Conservation (phyloP, 2,113 vertebrate species). For the Oxyruncus cristatus region DNA sequence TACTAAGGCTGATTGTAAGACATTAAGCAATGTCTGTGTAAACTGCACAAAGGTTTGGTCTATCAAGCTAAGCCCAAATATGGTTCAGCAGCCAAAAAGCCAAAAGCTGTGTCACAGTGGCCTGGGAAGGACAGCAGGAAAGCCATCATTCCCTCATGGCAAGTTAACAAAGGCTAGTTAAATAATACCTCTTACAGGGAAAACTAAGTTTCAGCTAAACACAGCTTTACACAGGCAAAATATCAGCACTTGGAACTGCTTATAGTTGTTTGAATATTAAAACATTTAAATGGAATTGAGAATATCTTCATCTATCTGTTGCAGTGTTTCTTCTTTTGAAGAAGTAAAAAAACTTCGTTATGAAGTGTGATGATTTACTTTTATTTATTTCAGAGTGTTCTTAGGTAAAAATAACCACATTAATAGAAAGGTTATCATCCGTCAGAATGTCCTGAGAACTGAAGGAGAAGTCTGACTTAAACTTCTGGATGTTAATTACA, state of each 20-base stretch:
- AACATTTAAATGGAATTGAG: not conserved
- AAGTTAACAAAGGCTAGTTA: not conserved
- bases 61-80: not conserved
- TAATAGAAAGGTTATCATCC: not conserved
- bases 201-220: not conserved
- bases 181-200: not conserved
- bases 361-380: not conserved
- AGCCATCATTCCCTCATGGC: accelerated
- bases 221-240: not conserved
- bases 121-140: not conserved
- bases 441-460: not conserved
- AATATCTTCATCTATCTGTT: not conserved
- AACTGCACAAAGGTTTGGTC: not conserved
- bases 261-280: not conserved
- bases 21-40: not conserved
- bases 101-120: not conserved
- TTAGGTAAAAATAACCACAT: not conserved
- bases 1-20: not conserved
- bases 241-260: not conserved
- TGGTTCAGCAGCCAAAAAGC: not conserved
- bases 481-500: not conserved
- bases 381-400: not conserved
- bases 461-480: not conserved
- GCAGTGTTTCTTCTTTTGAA: not conserved
- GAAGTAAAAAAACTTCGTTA: not conserved